Conservation (phyloP, 2,888 invertebrate genomes). For the Psococerastis gibbosa region DNA sequence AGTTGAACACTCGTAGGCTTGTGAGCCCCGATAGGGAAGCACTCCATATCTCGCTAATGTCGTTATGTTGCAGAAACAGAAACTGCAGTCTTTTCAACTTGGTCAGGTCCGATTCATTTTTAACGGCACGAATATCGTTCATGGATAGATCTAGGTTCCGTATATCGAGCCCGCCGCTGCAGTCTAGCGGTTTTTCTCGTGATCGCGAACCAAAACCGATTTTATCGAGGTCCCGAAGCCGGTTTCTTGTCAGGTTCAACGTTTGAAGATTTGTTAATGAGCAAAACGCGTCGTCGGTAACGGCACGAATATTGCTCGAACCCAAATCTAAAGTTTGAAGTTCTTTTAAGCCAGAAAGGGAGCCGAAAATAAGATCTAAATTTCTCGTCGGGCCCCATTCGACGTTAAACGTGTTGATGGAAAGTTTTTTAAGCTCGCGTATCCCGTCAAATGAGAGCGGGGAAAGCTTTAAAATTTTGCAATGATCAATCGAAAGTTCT, state of each 20-base stretch:
- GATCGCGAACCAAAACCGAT: slow-evolving; percentile 37
- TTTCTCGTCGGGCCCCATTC: slow-evolving; percentile 58
- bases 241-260: slow-evolving; percentile 69
- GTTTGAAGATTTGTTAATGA: slow-evolving; percentile 57
- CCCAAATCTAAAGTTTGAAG: slow-evolving; percentile 60
- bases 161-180: slow-evolving; percentile 46
- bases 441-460: slow-evolving; percentile 63
- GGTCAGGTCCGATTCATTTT: slow-evolving; percentile 56
- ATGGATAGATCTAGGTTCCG: slow-evolving; percentile 61
- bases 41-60: slow-evolving; percentile 56
- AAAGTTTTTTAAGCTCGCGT: slow-evolving; percentile 54
- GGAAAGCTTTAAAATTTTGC: slow-evolving; percentile 59
- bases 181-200: slow-evolving; percentile 21
- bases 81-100: slow-evolving; percentile 59
- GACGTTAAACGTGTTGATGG: slow-evolving; percentile 58
- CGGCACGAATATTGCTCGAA: slow-evolving; percentile 62
- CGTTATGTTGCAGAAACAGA: slow-evolving; percentile 64
- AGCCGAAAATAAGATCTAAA: slow-evolving; percentile 50
- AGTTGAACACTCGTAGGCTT: slow-evolving; percentile 60
- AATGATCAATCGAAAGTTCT: slow-evolving; percentile 54
- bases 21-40: slow-evolving; percentile 62
- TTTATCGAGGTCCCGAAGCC: slow-evolving; percentile 55
- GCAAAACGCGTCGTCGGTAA: slow-evolving; percentile 66
- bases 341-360: slow-evolving; percentile 59
- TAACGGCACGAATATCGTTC: slow-evolving; percentile 53